phyloP scores from a whole-genome alignment of 2,888 invertebrate genomes.

The Rotaria magnacalcarata region DNA sequence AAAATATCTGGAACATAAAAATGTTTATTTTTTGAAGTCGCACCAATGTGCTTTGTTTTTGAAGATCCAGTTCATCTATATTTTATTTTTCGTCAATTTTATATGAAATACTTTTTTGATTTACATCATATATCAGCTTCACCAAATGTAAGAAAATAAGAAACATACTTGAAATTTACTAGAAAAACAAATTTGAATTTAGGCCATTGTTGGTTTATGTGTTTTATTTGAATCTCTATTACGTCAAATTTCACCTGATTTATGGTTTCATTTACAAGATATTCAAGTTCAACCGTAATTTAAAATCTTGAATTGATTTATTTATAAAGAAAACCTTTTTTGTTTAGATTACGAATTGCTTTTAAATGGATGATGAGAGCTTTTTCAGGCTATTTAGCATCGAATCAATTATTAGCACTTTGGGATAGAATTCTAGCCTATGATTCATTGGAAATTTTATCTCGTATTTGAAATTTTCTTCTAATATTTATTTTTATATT shows the following conservation, averaged over 20 bases:
- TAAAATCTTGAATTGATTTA: neutral
- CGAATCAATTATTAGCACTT: slow-evolving; percentile 80
- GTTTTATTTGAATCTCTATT: slow-evolving; percentile 80
- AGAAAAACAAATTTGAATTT: slow-evolving; percentile 39
- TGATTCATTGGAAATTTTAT: slow-evolving; percentile 81
- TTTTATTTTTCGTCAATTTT: slow-evolving; percentile 82
- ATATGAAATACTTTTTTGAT: slow-evolving; percentile 82
- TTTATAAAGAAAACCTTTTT: neutral
- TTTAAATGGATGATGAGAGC: slow-evolving; percentile 95
- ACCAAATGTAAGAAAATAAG: slow-evolving; percentile 65
- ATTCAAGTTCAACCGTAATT: slow-evolving; percentile 81
- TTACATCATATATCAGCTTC: slow-evolving; percentile 86
- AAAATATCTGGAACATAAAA: neutral
- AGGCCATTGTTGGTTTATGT: slow-evolving; percentile 81
- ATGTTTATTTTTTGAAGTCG: slow-evolving; percentile 66
- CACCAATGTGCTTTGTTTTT: slow-evolving; percentile 86
- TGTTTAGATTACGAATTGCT: slow-evolving; percentile 73
- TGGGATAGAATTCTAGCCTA: slow-evolving; percentile 90
- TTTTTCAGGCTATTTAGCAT: slow-evolving; percentile 86
- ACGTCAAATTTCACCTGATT: slow-evolving; percentile 79
- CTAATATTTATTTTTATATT: no score
- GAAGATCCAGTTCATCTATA: slow-evolving; percentile 81
- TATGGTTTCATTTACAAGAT: slow-evolving; percentile 84
- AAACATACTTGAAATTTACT: neutral
- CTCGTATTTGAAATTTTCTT: slow-evolving; percentile 58